Evolutionary conservation across 2,113 vertebrate genomes (phyloP), one percentile per base, ranked within the genome.

Genomic region (Sciurus niger): DNA sequence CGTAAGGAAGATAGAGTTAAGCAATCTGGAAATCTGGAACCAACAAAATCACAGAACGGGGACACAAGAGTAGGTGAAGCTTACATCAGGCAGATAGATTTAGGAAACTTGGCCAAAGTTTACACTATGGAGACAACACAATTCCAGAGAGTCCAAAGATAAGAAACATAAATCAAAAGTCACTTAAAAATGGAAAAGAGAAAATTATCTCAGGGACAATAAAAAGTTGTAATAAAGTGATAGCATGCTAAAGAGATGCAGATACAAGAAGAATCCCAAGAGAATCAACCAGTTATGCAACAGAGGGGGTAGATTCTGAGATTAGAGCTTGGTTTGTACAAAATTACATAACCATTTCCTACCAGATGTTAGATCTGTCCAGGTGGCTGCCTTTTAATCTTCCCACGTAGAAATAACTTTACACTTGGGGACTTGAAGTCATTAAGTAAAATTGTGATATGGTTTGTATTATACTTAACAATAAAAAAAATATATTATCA

Each of bases 161-260:
- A 77, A 94, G n/a, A 95, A 3, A 14, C 68, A 72, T 67, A 90
- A 86, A 68, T 55, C 73, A 73, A 84, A 85, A 85, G 17, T 77
- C 16, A 65, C 80, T 89, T 90, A 68, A 80, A 40, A 34, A 77
- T 20, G 48, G 43, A 40, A 90, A 76, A 95, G 25, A 86, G 34
- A 34, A 93, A 25, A 40, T 30, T 58, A 25, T 40, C 53, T 87
- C 32, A 43, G 3, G 53, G 13, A 1, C 14, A 82, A 95, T 65
- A 63, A 90, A 82, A 90, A 28, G 24, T 51, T n/a, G 46, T 94
- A 89, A 80, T 43, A 93, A 93, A 83, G 24, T 51, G 58, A 76
- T 74, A 67, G 22, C 43, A n/a, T 6, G 68, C 37, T 70, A 74
- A 83, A 67, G 24, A 65, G 2, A 53, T 73, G 22, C 7, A 68